A percentile compares a stretch with the other conserved stretches of the same genome.
Conservation (phyloP, 2,888 invertebrate species). For the Xanthorhoe spadicearia region DNA sequence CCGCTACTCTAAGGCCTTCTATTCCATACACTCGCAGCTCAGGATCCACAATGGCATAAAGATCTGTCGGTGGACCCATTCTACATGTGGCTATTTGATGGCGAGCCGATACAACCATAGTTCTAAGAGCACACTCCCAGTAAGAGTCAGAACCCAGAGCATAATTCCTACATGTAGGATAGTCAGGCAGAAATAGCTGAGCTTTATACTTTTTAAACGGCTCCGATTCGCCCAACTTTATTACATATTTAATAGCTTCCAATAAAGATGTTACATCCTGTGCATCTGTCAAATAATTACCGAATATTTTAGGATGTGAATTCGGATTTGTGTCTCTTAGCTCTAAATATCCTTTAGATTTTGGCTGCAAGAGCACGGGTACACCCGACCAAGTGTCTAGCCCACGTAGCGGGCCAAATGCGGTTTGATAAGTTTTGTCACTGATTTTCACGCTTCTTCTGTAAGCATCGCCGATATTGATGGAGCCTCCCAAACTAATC, state of each 20-base stretch:
- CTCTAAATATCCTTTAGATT: slow-evolving; percentile 88
- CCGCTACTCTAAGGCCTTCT: slow-evolving; percentile 86
- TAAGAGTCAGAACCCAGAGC: slow-evolving; percentile 86
- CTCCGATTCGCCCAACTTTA: slow-evolving; percentile 84
- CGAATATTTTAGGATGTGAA: slow-evolving; percentile 90
- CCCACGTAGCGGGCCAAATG: slow-evolving; percentile 83
- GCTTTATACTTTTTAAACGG: slow-evolving; percentile 85
- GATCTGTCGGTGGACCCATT: slow-evolving; percentile 88
- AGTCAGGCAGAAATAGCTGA: slow-evolving; percentile 77
- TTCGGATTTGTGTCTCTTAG: slow-evolving; percentile 90
- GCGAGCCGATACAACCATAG: slow-evolving; percentile 82
- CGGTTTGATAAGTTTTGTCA: slow-evolving; percentile 82
- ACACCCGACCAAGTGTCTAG: slow-evolving; percentile 87
- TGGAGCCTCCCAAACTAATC: slow-evolving; percentile 86
- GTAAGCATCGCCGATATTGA: slow-evolving; percentile 83
- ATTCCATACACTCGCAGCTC: slow-evolving; percentile 87
- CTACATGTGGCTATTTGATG: slow-evolving; percentile 88
- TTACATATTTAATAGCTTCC: slow-evolving; percentile 85
- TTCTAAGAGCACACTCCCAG: slow-evolving; percentile 88
- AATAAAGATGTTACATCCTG: slow-evolving; percentile 85
- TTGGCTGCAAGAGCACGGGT: slow-evolving; percentile 89
- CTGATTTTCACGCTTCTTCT: slow-evolving; percentile 84
- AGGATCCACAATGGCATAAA: slow-evolving; percentile 87
- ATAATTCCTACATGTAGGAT: slow-evolving; percentile 81
- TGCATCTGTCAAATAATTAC: slow-evolving; percentile 90